phyloP scores from a whole-genome alignment of 2,888 invertebrate species.

The Melanostoma mellinum region DNA sequence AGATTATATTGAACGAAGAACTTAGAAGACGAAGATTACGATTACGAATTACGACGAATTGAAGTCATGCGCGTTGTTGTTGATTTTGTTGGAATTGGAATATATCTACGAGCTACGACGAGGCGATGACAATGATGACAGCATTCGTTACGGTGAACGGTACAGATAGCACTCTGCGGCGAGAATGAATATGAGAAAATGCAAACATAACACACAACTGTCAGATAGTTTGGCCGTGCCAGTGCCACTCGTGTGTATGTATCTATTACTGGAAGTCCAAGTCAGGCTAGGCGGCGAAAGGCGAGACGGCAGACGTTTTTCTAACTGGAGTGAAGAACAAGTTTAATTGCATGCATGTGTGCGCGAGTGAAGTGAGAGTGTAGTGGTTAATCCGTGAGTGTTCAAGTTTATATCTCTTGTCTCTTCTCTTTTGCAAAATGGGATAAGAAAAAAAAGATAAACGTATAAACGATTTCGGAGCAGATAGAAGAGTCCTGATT shows the following conservation, averaged over 20 bases:
- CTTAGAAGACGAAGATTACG: conserved; percentile 17
- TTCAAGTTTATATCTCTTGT: conserved; percentile 27
- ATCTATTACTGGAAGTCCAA: conserved; percentile 53
- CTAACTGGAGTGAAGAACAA: conserved; percentile 63
- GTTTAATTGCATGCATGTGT: conserved; percentile 24
- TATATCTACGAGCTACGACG: neutral
- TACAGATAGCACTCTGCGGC: conserved; percentile 62
- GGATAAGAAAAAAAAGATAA: conserved; percentile 19
- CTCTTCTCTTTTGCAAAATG: conserved; percentile 52
- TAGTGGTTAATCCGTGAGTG: conserved; percentile 42
- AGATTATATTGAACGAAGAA: conserved; percentile 52
- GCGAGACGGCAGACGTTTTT: conserved; percentile 32
- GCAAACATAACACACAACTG: conserved; percentile 52
- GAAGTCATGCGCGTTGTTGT: conserved; percentile 65
- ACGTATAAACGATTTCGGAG: neutral
- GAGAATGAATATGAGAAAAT: conserved; percentile 39
- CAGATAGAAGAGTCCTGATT: neutral
- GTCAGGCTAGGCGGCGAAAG: conserved; percentile 5
- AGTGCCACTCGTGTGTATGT: conserved; percentile 39
- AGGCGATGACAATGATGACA: conserved; percentile 52
- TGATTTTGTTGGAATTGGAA: neutral
- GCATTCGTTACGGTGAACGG: conserved; percentile 63
- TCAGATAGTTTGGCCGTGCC: conserved; percentile 28
- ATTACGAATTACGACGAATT: conserved; percentile 26
- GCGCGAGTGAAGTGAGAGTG: neutral